These are phyloP conservation scores for Antedon mediterranea DNA, from an alignment of 53 echinoderm and acorn worm genomes.

Conservation along the genomic window DNA sequence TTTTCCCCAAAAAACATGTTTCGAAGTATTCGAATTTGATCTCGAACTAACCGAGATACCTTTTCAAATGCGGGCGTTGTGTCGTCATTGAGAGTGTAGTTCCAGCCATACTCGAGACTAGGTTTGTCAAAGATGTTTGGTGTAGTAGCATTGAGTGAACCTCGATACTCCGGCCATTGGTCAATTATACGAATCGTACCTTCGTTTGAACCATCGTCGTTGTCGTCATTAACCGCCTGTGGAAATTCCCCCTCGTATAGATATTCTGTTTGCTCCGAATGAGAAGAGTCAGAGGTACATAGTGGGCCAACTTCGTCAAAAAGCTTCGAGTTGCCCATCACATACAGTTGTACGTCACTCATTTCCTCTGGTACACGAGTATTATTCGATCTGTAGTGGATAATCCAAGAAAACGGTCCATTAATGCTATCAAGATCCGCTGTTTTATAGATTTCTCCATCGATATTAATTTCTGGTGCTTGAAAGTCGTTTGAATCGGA, in stretches of 20 bases:
- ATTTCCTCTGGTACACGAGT: not conserved
- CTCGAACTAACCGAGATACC: constrained; percentile 1
- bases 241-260: not conserved
- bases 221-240: not conserved
- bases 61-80: not conserved
- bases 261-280: constrained; percentile 1
- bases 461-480: not conserved
- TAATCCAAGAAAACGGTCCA: not conserved
- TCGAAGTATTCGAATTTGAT: constrained; percentile 6
- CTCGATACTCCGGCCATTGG: constrained; percentile 15
- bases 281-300: constrained; percentile 1
- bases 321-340: constrained; percentile 15
- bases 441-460: not conserved
- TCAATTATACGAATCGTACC: constrained; percentile 18
- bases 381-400: constrained; percentile 2
- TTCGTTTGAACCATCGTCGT: constrained; percentile 4
- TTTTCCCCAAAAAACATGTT: constrained; percentile 12
- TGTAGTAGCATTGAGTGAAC: not conserved
- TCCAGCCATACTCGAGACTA: constrained; percentile 8
- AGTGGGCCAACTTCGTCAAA: constrained; percentile 12
- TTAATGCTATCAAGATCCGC: not conserved
- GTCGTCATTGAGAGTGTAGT: not conserved
- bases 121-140: constrained; percentile 8
- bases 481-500: not conserved
- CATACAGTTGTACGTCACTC: constrained; percentile 12